phyloP scores from a whole-genome alignment of 1,140 invertebrate species.

The Orchestia grillus region DNA sequence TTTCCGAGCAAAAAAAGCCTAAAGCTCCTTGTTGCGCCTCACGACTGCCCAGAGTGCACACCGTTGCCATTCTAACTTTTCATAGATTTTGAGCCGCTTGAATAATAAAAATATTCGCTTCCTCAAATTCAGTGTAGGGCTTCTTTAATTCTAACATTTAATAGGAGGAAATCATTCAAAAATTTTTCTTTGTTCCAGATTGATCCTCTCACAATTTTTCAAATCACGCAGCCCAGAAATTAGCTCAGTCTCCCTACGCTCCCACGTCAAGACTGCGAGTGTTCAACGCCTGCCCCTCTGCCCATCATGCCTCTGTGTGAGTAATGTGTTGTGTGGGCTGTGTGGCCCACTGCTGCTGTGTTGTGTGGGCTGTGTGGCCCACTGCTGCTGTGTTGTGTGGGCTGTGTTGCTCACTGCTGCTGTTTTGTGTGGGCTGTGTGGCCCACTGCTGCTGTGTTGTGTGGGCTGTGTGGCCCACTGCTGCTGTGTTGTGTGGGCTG shows the following conservation, averaged over 20 bases:
- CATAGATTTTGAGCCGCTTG: not conserved
- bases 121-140: not conserved
- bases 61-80: not conserved
- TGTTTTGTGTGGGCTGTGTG: too few relatives aligned
- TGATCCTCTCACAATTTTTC: not conserved
- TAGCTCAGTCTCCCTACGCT: not conserved
- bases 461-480: too few relatives aligned
- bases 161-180: not conserved
- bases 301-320: not conserved
- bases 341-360: not conserved
- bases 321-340: not conserved
- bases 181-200: not conserved
- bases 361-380: not conserved
- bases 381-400: not conserved
- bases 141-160: not conserved
- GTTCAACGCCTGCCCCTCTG: not conserved
- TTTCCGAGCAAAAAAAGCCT: not conserved
- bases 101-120: not conserved
- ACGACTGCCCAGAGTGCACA: not conserved
- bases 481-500: too few relatives aligned
- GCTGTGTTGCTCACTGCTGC: too few relatives aligned
- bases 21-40: not conserved
- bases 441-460: too few relatives aligned
- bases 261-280: not conserved
- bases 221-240: not conserved